A percentile compares a stretch with the other conserved stretches of the same genome.
Evolutionary conservation across 2,797 vertebrate species (phyloP).

Genomic region (Crenichthys baileyi): DNA sequence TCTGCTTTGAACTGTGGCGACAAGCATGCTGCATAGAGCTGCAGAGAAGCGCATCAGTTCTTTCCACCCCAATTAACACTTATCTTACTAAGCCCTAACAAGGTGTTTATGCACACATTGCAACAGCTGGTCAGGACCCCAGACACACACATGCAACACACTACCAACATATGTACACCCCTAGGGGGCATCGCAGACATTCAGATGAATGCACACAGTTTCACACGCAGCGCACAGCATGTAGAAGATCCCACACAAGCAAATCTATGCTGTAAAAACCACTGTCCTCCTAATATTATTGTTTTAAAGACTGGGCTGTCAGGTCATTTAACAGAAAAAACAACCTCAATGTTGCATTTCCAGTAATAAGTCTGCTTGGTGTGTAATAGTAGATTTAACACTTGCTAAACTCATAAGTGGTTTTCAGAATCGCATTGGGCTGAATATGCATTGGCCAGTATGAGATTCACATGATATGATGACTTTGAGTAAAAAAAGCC

Average conservation of each 20-base stretch:
- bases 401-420: background rate
- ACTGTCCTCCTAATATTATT: background rate
- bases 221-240: background rate
- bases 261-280: background rate
- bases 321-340: background rate
- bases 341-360: too few relatives aligned
- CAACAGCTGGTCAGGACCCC: constrained; percentile 73
- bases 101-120: constrained; percentile 77
- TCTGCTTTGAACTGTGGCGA: constrained; percentile 44
- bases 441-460: background rate
- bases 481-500: background rate
- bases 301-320: background rate
- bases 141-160: constrained; percentile 25
- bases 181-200: constrained; percentile 49
- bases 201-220: constrained; percentile 39
- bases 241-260: constrained; percentile 30
- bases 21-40: constrained; percentile 55
- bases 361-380: too few relatives aligned
- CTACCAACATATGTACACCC: constrained; percentile 40
- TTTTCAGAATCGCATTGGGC: background rate
- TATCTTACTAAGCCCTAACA: constrained; percentile 75
- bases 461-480: background rate
- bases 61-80: constrained; percentile 83
- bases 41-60: constrained; percentile 56
- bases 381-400: background rate